Evolutionary conservation across 2,888 invertebrate species (phyloP).

Genomic region (Raillietiella orientalis): DNA sequence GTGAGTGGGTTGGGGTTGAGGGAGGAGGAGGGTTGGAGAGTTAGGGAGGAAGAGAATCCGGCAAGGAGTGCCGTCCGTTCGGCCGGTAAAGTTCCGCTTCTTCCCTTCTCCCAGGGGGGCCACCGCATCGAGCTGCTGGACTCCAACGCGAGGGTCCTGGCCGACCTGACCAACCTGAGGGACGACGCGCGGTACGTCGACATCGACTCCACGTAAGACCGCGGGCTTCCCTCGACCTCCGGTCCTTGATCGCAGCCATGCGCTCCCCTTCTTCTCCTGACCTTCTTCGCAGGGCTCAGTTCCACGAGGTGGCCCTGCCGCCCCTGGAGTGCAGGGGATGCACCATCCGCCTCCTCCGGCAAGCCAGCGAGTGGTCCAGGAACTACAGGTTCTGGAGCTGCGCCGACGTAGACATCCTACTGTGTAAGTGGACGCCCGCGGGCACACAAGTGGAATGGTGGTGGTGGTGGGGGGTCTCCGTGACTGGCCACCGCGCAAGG

Average conservation of each 20-base stretch:
- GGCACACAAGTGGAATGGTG: too few species aligned
- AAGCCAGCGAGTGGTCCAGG: conserved; percentile 63
- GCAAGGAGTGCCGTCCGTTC: too few species aligned
- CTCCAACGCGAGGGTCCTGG: conserved; percentile 40
- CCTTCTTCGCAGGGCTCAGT: conserved; percentile 32
- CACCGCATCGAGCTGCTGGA: conserved; percentile 62
- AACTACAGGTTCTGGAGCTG: conserved; percentile 80
- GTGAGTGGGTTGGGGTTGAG: too few species aligned
- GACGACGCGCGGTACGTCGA: conserved; percentile 44
- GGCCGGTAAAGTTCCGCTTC: too few species aligned
- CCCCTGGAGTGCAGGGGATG: conserved; percentile 63
- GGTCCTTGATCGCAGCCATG: neutral
- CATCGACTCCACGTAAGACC: conserved; percentile 53
- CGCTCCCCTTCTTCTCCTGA: neutral
- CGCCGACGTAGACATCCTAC: conserved; percentile 53
- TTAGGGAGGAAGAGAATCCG: too few species aligned
- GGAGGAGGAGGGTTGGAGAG: too few species aligned
- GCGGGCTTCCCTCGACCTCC: neutral
- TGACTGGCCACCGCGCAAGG: too few species aligned
- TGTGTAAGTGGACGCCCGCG: too few species aligned
- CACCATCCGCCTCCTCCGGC: conserved; percentile 51
- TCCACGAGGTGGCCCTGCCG: conserved; percentile 43
- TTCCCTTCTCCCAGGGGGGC: conserved; percentile 38
- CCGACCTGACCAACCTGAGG: conserved; percentile 50
- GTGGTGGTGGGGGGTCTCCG: too few species aligned